Evolutionary conservation across 1,140 invertebrate genomes (phyloP), one percentile per base, ranked within the genome.

Genomic region (Drosophila parvula): DNA sequence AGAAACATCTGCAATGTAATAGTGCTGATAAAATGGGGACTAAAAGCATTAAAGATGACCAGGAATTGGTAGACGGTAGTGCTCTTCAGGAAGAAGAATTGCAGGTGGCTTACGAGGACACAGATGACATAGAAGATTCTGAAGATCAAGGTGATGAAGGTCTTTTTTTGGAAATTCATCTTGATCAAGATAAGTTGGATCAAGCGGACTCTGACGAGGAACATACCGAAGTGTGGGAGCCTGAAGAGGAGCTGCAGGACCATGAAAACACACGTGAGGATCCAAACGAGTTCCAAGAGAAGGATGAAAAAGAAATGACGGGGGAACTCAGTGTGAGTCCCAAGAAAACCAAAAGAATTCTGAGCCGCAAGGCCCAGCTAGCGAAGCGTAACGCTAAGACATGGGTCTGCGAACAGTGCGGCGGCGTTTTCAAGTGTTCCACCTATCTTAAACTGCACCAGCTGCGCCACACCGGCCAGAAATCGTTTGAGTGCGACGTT

Each of bases 331-430:
- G 16, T 27, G 6, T n/a, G 5, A 48, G 11, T 10, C 32, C 43
- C 14, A n/a, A 16, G 30, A 51, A 14, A 5, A 0, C 1, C 1
- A 43, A n/a, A 1, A 53, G 41, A 51, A 48, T 12, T 9, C 5
- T 9, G 3, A 32, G n/a, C 4, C 11, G 12, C 16, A 41, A 16
- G 18, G 30, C 22, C 0, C 57, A 16, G 32, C 38, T 11, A 34
- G 16, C 6, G 9, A 16, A 7, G 38, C 43, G 32, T 9, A 58
- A 14, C 27, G 30, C 51, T 40, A 61, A 76, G 18, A 76, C 81
- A 0, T 85, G 81, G 81, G 53, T 86, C 43, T 85, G 81, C 53
- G 82, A 86, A 10, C 78, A 78, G 41, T 85, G 81, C 27, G 81
- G 82, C 2, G 74, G 81, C 3, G 74, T 71, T 30, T 85, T 81